Evolutionary conservation across 2,888 invertebrate genomes (phyloP).

Genomic region (Eremobia ochroleuca): DNA sequence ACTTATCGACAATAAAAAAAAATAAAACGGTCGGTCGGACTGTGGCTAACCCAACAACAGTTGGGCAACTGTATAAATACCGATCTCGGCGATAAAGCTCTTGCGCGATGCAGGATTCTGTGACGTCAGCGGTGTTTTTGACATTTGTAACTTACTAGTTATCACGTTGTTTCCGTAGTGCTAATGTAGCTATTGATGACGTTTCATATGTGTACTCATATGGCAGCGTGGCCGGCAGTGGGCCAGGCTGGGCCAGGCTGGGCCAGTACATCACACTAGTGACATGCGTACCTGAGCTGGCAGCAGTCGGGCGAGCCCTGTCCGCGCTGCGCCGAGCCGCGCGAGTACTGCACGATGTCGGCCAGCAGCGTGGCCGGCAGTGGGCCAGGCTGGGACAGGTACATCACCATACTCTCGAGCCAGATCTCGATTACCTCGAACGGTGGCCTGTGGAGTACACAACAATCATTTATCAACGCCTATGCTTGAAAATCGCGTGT

Average conservation of each 20-base stretch:
- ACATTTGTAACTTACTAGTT: background rate
- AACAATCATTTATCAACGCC: background rate
- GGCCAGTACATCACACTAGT: background rate
- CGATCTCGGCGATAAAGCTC: background rate
- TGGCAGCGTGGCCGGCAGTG: constrained; percentile 92
- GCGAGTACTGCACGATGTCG: constrained; percentile 94
- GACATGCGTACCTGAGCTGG: constrained; percentile 31
- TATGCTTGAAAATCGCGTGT: background rate
- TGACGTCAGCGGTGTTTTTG: background rate
- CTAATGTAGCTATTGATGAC: background rate
- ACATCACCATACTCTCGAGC: constrained; percentile 95
- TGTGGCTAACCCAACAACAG: no score
- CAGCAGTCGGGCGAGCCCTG: constrained; percentile 70
- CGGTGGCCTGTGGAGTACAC: constrained; percentile 92
- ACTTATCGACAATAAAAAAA: no score
- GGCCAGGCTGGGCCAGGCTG: constrained; percentile 91
- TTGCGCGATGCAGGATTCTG: background rate
- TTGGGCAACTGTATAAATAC: background rate
- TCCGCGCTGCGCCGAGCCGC: constrained; percentile 85
- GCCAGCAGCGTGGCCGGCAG: constrained; percentile 93
- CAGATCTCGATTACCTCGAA: constrained; percentile 97
- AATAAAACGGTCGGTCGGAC: no score
- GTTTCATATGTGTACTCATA: no score
- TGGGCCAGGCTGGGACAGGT: constrained; percentile 92
- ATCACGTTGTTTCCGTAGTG: background rate